Conservation (phyloP, 1,140 invertebrate genomes). For the Triops cancriformis region DNA sequence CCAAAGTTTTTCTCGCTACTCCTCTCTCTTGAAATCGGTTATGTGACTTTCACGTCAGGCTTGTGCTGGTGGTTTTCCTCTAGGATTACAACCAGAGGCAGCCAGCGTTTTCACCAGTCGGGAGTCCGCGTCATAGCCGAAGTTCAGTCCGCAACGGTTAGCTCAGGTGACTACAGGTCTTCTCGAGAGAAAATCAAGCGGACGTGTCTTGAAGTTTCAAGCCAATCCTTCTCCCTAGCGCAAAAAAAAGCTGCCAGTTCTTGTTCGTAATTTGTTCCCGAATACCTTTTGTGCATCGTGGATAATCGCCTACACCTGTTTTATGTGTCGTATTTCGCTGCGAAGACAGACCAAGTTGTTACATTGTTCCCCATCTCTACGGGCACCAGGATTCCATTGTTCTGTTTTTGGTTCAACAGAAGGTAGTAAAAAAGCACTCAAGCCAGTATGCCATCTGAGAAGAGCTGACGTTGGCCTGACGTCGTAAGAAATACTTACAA, state of each 20-base stretch:
- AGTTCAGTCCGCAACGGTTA: background rate
- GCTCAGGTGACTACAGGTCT: background rate
- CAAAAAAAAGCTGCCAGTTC: background rate
- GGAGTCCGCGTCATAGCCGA: background rate
- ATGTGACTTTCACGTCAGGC: conserved; percentile 6
- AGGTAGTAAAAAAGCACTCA: background rate
- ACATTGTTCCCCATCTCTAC: background rate
- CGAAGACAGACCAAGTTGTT: background rate
- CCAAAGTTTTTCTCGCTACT: background rate
- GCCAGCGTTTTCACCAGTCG: background rate
- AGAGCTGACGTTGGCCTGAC: background rate
- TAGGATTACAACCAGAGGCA: background rate
- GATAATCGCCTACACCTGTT: background rate
- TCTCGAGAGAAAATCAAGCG: no score
- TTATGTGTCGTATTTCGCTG: background rate
- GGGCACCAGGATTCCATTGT: background rate
- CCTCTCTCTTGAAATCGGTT: background rate
- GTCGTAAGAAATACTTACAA: background rate
- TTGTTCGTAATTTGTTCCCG: background rate
- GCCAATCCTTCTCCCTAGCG: background rate
- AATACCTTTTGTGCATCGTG: background rate
- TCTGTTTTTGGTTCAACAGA: background rate
- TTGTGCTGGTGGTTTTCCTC: background rate
- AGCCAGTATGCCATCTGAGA: background rate
- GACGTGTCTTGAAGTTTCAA: background rate